These are phyloP conservation scores for Tetragnatha montana DNA, from an alignment of 2,888 invertebrate genomes.

Conservation along the genomic window DNA sequence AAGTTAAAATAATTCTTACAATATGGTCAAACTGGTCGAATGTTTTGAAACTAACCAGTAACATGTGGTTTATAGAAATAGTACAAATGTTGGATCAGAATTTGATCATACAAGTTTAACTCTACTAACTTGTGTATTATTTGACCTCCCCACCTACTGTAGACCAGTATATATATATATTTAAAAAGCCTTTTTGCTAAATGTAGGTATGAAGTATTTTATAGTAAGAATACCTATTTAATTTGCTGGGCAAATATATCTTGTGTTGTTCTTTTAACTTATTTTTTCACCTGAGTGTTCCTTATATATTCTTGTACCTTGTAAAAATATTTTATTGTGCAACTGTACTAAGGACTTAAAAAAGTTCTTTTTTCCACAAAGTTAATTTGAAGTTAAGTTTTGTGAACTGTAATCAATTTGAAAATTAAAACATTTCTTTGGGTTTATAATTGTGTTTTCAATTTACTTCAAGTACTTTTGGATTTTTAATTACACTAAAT, in stretches of 20 bases:
- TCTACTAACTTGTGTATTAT: background rate
- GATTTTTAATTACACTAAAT: too few relatives aligned
- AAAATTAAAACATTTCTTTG: background rate
- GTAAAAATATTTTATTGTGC: background rate
- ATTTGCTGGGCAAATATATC: conserved; percentile 36
- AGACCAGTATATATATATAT: background rate
- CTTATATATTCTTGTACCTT: background rate
- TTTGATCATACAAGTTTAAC: background rate
- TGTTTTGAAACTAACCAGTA: background rate
- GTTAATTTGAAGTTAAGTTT: background rate
- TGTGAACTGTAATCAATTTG: background rate
- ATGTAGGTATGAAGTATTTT: background rate
- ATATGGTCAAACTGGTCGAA: background rate
- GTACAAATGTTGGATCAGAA: background rate
- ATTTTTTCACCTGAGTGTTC: background rate
- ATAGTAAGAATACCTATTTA: conserved; percentile 23
- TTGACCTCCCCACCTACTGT: background rate
- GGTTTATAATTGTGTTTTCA: background rate
- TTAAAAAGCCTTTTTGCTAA: background rate
- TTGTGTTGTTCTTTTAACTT: conserved; percentile 13
- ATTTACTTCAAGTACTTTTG: too few relatives aligned
- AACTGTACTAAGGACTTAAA: background rate
- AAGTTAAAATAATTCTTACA: background rate
- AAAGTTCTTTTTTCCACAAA: background rate
- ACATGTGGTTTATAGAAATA: background rate